phyloP scores from a whole-genome alignment of 2,797 vertebrate genomes.

The Sandelia bainsii region DNA sequence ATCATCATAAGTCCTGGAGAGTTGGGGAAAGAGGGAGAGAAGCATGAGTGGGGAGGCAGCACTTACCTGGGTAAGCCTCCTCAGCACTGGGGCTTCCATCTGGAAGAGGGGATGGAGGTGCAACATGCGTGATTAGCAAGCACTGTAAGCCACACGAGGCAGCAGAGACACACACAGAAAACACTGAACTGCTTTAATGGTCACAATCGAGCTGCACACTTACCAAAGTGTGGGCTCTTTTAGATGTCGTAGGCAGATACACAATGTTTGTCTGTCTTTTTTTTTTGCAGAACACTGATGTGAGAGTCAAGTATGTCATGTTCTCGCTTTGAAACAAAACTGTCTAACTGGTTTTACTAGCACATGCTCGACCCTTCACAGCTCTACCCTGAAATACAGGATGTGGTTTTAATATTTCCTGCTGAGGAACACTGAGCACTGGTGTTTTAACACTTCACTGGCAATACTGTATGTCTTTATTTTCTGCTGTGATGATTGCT shows the following conservation, averaged over 20 bases:
- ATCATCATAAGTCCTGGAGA: neutral
- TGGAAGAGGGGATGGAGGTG: conserved; percentile 91
- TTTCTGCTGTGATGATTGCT: too few species aligned
- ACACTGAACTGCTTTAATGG: conserved; percentile 27
- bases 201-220: neutral
- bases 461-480: too few species aligned
- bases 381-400: neutral
- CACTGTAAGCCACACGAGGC: conserved; percentile 82
- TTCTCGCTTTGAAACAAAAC: neutral
- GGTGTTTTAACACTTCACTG: neutral
- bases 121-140: conserved; percentile 93
- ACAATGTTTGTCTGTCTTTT: neutral
- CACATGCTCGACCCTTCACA: neutral
- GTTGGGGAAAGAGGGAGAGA: conserved; percentile 22
- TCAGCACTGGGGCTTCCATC: conserved; percentile 92
- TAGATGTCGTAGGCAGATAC: too few species aligned
- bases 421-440: neutral
- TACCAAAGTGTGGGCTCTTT: neutral
- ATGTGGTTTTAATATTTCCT: neutral
- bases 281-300: neutral
- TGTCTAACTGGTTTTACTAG: neutral
- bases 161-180: conserved; percentile 74
- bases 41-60: conserved; percentile 75
- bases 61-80: conserved; percentile 95
- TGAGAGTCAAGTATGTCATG: too few species aligned